Base-by-base conservation (phyloP, 2,888 invertebrate species). In the Hemicrepidius hirtus region DNA sequence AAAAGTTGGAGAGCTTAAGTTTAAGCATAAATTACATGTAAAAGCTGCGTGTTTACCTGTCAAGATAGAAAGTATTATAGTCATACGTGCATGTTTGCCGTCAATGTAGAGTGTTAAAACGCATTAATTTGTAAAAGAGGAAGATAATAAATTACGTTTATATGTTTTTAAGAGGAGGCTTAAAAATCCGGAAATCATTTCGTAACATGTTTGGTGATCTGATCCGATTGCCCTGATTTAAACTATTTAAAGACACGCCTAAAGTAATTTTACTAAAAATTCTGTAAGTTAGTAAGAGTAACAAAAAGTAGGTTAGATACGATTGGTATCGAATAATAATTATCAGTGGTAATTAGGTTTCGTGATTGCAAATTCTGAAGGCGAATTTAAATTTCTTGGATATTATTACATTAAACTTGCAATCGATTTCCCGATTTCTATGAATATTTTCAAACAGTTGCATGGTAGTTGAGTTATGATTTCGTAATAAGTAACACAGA, bases 211-310 rank as follows among this genome's bases (percentile, higher is more conserved):
- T 53, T 9, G 53, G 28, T 53, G 13, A 24, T 13, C 28, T 20
- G n/a, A 53, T 32, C 7, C 28, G 28, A 32, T 28, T 53, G 53
- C 28, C 53, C 53, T 13, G 28, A 53, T 53, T n/a, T n/a, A n/a
- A n/a, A n/a, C n/a, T 53, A 5, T 28, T 5, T n/a, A n/a, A n/a
- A 53, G 13, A 28, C 28, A 53, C 53, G 28, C 24, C 24, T 32
- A 4, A n/a, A 32, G 6, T 13, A 28, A 21, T 53, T 6, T 32
- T n/a, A n/a, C n/a, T n/a, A 13, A 49, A 53, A 28, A 53, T 53
- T 12, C 24, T 3, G 24, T 28, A 53, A 53, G 28, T 32, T 32
- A 32, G 32, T 32, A 32, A 32, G 9, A 32, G 32, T 9, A 32
- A 32, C 9, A 32, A 32, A n/a, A 32, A 32, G 32, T 32, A 32